phyloP scores from a whole-genome alignment of 1,140 invertebrate species.

The Diorhabda elongata region DNA sequence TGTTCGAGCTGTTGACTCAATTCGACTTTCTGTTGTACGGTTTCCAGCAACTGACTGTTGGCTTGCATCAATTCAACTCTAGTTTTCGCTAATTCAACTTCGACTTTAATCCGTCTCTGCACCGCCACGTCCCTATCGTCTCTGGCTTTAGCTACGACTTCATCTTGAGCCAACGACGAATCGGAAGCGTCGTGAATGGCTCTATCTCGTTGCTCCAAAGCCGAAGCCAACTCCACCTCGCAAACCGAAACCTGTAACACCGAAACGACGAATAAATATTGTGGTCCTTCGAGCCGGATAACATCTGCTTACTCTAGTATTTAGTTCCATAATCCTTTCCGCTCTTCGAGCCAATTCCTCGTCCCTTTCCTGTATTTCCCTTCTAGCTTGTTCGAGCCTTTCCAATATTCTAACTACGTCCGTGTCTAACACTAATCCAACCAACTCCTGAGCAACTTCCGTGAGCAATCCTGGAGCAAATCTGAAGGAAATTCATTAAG shows the following conservation, averaged over 20 bases:
- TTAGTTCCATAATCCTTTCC: slow-evolving; percentile 73
- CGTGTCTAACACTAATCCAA: slow-evolving; percentile 65
- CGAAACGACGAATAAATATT: neutral
- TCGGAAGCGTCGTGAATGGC: slow-evolving; percentile 68
- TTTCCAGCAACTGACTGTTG: slow-evolving; percentile 90
- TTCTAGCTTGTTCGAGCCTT: slow-evolving; percentile 69
- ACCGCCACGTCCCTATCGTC: slow-evolving; percentile 83
- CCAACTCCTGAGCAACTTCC: slow-evolving; percentile 64
- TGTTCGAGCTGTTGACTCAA: slow-evolving; percentile 91
- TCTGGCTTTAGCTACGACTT: slow-evolving; percentile 75
- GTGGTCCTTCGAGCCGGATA: neutral
- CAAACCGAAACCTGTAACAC: slow-evolving; percentile 64
- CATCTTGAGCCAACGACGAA: slow-evolving; percentile 67
- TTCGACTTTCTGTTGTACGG: slow-evolving; percentile 91
- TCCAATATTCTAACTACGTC: slow-evolving; percentile 76
- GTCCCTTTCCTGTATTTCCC: slow-evolving; percentile 68
- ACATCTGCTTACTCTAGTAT: slow-evolving; percentile 62
- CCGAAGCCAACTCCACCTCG: slow-evolving; percentile 75
- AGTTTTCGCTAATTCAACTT: slow-evolving; percentile 82
- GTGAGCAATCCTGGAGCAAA: slow-evolving; percentile 45
- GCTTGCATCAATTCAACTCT: slow-evolving; percentile 88
- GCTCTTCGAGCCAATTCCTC: slow-evolving; percentile 75
- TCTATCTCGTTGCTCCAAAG: slow-evolving; percentile 76
- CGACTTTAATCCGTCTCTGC: slow-evolving; percentile 77
- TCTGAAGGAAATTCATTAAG: slow-evolving; percentile 1